Evolutionary conservation across 2,888 invertebrate genomes (phyloP).

Genomic region (Vanessa cardui): DNA sequence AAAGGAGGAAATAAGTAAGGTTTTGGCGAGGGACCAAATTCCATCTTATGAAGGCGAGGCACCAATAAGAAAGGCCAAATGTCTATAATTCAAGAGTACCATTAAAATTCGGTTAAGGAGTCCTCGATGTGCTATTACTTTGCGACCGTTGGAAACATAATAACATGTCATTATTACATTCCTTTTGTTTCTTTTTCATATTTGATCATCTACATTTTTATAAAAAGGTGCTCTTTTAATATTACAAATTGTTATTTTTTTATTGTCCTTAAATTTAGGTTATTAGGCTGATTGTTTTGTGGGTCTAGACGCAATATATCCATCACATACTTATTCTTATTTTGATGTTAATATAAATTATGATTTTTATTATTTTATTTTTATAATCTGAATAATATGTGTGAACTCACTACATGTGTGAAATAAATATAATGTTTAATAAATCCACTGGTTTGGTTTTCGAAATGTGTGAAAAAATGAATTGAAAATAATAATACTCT

Average conservation of each 20-base stretch:
- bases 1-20: constrained; percentile 40
- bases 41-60: constrained; percentile 36
- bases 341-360: not conserved
- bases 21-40: constrained; percentile 44
- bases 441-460: too few species aligned
- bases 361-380: too few species aligned
- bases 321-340: not conserved
- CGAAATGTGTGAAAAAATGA: too few species aligned
- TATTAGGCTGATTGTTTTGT: not conserved
- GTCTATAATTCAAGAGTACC: constrained; percentile 51
- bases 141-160: constrained; percentile 55
- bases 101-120: constrained; percentile 59
- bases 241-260: not conserved
- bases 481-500: too few species aligned
- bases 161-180: constrained; percentile 61
- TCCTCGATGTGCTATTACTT: constrained; percentile 47
- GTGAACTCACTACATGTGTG: too few species aligned
- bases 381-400: too few species aligned
- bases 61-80: constrained; percentile 45
- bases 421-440: too few species aligned
- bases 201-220: not conserved
- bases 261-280: not conserved
- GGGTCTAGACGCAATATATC: not conserved
- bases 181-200: constrained; percentile 38
- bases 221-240: not conserved